Evolutionary conservation across 2,797 vertebrate genomes (phyloP).

Genomic region (Chiloscyllium punctatum): DNA sequence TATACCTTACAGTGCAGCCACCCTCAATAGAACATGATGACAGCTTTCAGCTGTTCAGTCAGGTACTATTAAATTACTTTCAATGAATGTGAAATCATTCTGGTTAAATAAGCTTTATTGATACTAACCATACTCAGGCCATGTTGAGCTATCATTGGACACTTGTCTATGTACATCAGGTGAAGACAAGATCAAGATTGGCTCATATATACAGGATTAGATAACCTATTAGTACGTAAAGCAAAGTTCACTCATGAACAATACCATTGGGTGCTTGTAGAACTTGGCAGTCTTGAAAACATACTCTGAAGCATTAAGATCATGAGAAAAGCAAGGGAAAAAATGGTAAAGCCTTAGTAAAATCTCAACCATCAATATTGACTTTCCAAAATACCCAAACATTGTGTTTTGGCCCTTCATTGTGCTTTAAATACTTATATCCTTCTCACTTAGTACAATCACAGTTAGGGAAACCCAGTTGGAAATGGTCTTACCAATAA

Average conservation of each 20-base stretch:
- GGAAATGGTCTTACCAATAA: neutral
- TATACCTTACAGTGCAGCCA: neutral
- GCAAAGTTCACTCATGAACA: neutral
- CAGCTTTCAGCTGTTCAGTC: conserved; percentile 15
- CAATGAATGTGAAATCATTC: neutral
- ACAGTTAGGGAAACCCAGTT: neutral
- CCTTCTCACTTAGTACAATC: neutral
- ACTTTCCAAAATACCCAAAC: neutral
- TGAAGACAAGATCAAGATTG: neutral
- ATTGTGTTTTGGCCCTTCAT: neutral
- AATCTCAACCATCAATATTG: neutral
- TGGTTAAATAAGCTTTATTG: neutral
- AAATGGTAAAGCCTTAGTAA: neutral
- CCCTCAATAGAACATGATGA: neutral
- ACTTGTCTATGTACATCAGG: neutral
- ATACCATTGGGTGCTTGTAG: too few relatives aligned
- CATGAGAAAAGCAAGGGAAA: neutral
- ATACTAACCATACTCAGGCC: neutral
- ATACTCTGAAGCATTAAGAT: neutral
- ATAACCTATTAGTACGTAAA: neutral
- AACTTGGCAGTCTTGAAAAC: neutral
- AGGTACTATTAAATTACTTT: conserved; percentile 26
- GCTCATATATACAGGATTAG: neutral
- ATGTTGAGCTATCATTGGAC: neutral
- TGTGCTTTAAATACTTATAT: neutral